Conservation (phyloP, 2,113 vertebrate genomes). For the Ophiodon elongatus region DNA sequence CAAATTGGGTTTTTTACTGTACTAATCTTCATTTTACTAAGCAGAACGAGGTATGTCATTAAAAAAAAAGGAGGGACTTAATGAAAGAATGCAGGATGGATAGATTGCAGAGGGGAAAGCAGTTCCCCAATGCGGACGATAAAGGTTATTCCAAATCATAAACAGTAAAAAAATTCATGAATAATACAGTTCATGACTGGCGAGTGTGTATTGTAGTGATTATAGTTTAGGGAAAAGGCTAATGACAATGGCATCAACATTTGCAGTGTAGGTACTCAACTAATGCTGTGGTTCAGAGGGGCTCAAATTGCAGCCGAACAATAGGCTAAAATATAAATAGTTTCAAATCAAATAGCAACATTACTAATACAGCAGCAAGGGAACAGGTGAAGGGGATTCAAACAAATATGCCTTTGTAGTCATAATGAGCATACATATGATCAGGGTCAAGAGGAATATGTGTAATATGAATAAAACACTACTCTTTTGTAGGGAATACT, state of each 20-base stretch:
- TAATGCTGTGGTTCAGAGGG: conserved; percentile 7
- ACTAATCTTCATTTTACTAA: conserved; percentile 81
- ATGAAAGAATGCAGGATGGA: conserved; percentile 75
- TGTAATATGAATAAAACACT: conserved; percentile 26
- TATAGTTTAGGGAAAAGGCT: conserved; percentile 24
- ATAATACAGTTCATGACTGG: conserved; percentile 21
- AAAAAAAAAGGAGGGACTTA: conserved; percentile 69
- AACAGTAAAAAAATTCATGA: conserved; percentile 34
- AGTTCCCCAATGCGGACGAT: conserved; percentile 42
- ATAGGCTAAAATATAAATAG: neutral
- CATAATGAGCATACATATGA: conserved; percentile 1
- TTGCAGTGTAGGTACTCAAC: conserved; percentile 18
- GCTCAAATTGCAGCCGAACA: neutral
- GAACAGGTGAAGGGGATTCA: conserved; percentile 4
- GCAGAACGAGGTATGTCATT: conserved; percentile 79
- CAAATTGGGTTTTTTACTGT: conserved; percentile 80
- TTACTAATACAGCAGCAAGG: neutral
- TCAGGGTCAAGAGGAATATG: neutral
- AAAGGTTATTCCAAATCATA: conserved; percentile 58
- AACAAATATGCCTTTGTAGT: conserved; percentile 7
- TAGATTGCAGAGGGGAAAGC: conserved; percentile 51
- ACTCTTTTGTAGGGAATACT: neutral
- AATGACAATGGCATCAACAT: conserved; percentile 23
- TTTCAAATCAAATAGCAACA: conserved; percentile 4
- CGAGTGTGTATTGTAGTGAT: conserved; percentile 16